Conservation (phyloP, 2,888 invertebrate species). For the Mechanitis mazaeus region DNA sequence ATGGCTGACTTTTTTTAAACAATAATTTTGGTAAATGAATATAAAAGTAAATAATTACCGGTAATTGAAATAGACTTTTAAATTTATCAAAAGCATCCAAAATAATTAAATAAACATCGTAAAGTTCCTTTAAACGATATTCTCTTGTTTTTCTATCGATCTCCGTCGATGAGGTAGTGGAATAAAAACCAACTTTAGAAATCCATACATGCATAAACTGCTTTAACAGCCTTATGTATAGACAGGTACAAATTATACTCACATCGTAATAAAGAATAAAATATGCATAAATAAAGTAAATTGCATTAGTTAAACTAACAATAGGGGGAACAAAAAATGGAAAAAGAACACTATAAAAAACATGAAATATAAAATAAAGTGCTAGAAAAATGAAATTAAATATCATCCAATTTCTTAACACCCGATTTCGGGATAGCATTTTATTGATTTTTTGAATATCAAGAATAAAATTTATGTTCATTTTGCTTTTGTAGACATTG, state of each 20-base stretch:
- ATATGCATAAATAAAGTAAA: constrained; percentile 5
- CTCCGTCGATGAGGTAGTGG: background rate
- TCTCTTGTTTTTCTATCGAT: background rate
- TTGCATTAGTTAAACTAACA: background rate
- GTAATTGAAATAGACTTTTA: constrained; percentile 17
- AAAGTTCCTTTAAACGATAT: constrained; percentile 2
- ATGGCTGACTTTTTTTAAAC: no score
- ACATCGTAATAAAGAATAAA: constrained; percentile 17
- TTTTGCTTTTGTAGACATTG: constrained; percentile 13
- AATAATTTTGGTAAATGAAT: background rate
- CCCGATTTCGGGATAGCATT: background rate
- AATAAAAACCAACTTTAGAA: constrained; percentile 8
- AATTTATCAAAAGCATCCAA: constrained; percentile 18
- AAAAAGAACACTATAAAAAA: background rate
- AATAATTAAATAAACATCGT: constrained; percentile 13
- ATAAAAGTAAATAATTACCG: constrained; percentile 11
- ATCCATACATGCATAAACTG: constrained; percentile 15
- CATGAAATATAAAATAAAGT: constrained; percentile 1
- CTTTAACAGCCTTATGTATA: constrained; percentile 15
- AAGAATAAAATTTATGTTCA: constrained; percentile 14
- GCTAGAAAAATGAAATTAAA: constrained; percentile 9
- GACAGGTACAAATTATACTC: constrained; percentile 18
- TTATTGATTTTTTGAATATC: constrained; percentile 19
- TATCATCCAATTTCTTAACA: constrained; percentile 14
- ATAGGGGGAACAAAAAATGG: background rate